These are phyloP conservation scores for Xenentodon cancila DNA, from an alignment of 2,797 vertebrate genomes.

Conservation along the genomic window DNA sequence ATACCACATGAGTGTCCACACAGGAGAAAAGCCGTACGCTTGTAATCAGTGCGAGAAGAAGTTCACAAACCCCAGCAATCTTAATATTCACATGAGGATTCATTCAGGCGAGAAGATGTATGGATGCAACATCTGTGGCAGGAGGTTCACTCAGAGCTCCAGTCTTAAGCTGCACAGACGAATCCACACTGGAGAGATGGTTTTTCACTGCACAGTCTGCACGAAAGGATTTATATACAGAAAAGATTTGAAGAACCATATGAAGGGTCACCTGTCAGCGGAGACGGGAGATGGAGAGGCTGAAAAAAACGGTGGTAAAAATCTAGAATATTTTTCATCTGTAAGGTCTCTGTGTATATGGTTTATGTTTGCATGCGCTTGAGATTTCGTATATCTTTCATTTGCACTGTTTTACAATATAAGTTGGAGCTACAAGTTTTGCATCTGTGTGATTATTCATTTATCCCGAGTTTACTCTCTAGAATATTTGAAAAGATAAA, in stretches of 20 bases:
- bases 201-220: slow-evolving; percentile 41
- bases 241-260: slow-evolving; percentile 37
- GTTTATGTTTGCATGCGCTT: too few relatives aligned
- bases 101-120: slow-evolving; percentile 56
- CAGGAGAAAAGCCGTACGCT: slow-evolving; percentile 48
- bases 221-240: slow-evolving; percentile 31
- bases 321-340: neutral
- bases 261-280: slow-evolving; percentile 24
- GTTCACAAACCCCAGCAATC: slow-evolving; percentile 67
- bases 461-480: too few relatives aligned
- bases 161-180: slow-evolving; percentile 59
- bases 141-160: slow-evolving; percentile 48
- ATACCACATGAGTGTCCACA: slow-evolving; percentile 64
- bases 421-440: too few relatives aligned
- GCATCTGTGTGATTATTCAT: too few relatives aligned
- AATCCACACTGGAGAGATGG: slow-evolving; percentile 52
- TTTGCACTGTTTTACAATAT: too few relatives aligned
- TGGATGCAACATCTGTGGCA: slow-evolving; percentile 63
- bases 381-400: too few relatives aligned
- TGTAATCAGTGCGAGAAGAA: slow-evolving; percentile 59
- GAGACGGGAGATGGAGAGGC: neutral
- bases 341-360: too few relatives aligned
- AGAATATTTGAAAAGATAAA: too few relatives aligned
- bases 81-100: slow-evolving; percentile 39
- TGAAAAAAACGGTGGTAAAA: neutral